Base-by-base conservation (phyloP, 2,888 invertebrate species). In the Rhagonycha lutea region DNA sequence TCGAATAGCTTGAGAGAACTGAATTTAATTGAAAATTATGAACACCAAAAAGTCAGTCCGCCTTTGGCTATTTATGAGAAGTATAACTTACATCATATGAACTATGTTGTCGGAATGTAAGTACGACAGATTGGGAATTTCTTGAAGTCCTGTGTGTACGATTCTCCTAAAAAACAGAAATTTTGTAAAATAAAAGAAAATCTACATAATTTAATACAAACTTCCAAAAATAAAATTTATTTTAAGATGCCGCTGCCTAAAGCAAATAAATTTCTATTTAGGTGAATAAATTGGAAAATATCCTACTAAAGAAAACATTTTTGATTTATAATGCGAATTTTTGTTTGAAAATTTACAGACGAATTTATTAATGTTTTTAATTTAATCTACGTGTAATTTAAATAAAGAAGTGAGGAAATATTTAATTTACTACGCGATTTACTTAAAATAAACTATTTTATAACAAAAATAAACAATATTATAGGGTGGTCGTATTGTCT, bases 81-180 rank as follows among this genome's bases (percentile, higher is more conserved):
- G n/a, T n/a, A 26, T 12, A 14, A 92, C 94, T 93, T 87, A 94
- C 94, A 94, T 90, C 84, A 93, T 92, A 84, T 92, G 92, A 80
- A 94, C 86, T 84, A 93, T 84, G 86, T 90, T 86, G 84, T 89
- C 84, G 79, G 85, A 88, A 73, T 92, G 90, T 10, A 94, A 89
- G 79, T 91, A 90, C 69, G 90, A 90, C 80, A 94, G 86, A 85
- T 92, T 92, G 0, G 94, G 94, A 61, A 93, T 90, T 83, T 91
- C 91, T 80, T 90, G 85, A 72, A 94, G 86, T 0, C 93, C 93
- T 28, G 93, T 93, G 69, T 93, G 92, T 2, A 92, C 91, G 68
- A 94, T 92, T 80, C 93, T 91, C 85, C 94, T 94, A 89, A 23
- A 89, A 88, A 75, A 47, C 7, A n/a, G n/a, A 4, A n/a, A 47